phyloP scores from a whole-genome alignment of 2,113 vertebrate genomes.

The Brienomyrus brachyistius region DNA sequence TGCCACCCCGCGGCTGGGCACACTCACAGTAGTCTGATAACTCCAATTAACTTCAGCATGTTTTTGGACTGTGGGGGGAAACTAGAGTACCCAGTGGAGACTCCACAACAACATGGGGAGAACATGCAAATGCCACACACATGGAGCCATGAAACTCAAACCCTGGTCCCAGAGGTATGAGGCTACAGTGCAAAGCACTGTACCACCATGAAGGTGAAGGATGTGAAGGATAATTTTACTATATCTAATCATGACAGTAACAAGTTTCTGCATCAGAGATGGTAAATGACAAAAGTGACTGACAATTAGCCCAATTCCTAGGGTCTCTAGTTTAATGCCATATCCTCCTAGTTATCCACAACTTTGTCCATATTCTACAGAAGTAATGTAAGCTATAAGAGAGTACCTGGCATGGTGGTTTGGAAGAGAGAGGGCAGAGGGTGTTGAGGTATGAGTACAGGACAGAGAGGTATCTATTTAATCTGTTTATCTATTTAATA shows the following conservation, averaged over 20 bases:
- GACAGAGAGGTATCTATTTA: background rate
- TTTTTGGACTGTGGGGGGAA: no score
- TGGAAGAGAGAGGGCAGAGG: background rate
- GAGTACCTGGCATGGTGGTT: background rate
- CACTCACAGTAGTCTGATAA: no score
- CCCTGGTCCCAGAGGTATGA: no score
- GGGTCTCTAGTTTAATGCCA: background rate
- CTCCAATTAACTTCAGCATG: no score
- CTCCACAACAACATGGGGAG: no score
- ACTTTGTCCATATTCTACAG: background rate
- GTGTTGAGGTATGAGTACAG: background rate
- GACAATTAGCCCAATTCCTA: background rate
- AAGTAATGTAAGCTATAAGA: background rate
- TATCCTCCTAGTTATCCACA: background rate
- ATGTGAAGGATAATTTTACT: background rate
- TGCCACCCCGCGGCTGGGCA: no score
- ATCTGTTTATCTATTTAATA: background rate
- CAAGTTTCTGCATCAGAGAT: background rate
- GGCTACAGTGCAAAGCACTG: background rate
- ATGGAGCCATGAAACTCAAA: no score
- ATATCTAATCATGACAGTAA: background rate
- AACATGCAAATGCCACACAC: no score
- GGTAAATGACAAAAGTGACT: background rate
- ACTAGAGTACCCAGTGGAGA: no score
- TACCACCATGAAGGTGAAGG: background rate